phyloP scores from a whole-genome alignment of 2,888 invertebrate genomes.

The Trichopoda pennipes region DNA sequence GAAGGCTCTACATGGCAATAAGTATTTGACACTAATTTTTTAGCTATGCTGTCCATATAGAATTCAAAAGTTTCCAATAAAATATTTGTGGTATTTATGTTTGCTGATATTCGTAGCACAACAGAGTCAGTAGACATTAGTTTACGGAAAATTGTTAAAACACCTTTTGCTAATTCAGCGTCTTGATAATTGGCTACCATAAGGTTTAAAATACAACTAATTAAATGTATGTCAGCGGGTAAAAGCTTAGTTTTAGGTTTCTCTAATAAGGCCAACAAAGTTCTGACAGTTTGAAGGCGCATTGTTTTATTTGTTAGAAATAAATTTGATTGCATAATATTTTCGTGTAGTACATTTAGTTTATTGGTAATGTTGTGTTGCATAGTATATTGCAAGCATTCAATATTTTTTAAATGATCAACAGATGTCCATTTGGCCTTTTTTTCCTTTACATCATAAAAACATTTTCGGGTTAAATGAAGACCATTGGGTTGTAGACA shows the following conservation, averaged over 20 bases:
- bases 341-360: constrained; percentile 70
- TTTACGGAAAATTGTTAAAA: constrained; percentile 80
- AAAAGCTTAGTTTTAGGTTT: constrained; percentile 77
- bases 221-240: constrained; percentile 84
- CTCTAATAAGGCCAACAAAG: constrained; percentile 60
- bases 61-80: constrained; percentile 84
- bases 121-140: constrained; percentile 82
- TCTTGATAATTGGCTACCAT: constrained; percentile 69
- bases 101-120: constrained; percentile 75
- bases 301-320: background rate
- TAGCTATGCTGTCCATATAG: constrained; percentile 81
- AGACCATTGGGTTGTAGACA: constrained; percentile 84
- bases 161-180: constrained; percentile 67
- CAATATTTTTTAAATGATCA: constrained; percentile 67
- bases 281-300: constrained; percentile 46
- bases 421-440: constrained; percentile 82
- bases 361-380: constrained; percentile 71
- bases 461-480: constrained; percentile 83
- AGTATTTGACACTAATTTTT: constrained; percentile 60
- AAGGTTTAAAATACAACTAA: constrained; percentile 77
- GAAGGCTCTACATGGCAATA: background rate
- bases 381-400: constrained; percentile 72
- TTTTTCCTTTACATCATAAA: constrained; percentile 82
- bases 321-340: constrained; percentile 44
- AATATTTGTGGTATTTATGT: constrained; percentile 85